phyloP scores from a whole-genome alignment of 2,888 invertebrate species.

The Campopleginae sp. region DNA sequence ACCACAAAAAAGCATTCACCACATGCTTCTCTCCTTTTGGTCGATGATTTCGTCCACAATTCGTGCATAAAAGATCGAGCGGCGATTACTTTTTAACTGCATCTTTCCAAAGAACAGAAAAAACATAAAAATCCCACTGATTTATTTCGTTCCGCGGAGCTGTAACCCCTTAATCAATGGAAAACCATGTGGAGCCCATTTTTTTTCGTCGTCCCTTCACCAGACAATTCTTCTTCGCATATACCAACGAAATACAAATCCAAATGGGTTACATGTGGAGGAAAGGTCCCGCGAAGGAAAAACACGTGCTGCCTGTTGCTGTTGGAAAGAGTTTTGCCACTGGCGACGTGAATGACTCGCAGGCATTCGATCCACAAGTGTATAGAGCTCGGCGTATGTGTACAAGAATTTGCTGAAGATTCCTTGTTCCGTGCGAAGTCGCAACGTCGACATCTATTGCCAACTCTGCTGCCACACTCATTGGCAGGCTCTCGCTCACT shows the following conservation, averaged over 20 bases:
- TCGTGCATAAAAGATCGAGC: neutral
- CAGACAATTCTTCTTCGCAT: neutral
- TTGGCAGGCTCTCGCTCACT: slow-evolving; percentile 42
- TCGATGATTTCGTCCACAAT: neutral
- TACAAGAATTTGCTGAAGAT: slow-evolving; percentile 23
- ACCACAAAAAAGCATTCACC: neutral
- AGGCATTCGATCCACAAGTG: slow-evolving; percentile 22
- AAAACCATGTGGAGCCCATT: neutral
- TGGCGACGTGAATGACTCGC: slow-evolving; percentile 29
- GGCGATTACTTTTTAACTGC: neutral
- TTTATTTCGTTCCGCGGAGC: no score
- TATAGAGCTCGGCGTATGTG: neutral
- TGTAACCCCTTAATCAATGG: neutral
- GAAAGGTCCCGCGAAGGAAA: slow-evolving; percentile 61
- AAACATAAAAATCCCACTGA: neutral
- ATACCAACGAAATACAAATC: slow-evolving; percentile 3
- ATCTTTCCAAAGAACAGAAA: neutral
- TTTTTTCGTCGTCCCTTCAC: neutral
- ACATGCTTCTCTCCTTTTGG: neutral
- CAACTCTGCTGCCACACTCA: neutral
- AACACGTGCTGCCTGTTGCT: slow-evolving; percentile 77
- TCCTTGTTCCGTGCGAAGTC: neutral
- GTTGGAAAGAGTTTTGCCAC: slow-evolving; percentile 45
- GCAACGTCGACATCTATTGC: slow-evolving; percentile 3
- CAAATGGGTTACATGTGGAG: slow-evolving; percentile 23